These are phyloP conservation scores for Eucriotettix oculatus DNA, from an alignment of 2,888 invertebrate genomes.

Conservation along the genomic window DNA sequence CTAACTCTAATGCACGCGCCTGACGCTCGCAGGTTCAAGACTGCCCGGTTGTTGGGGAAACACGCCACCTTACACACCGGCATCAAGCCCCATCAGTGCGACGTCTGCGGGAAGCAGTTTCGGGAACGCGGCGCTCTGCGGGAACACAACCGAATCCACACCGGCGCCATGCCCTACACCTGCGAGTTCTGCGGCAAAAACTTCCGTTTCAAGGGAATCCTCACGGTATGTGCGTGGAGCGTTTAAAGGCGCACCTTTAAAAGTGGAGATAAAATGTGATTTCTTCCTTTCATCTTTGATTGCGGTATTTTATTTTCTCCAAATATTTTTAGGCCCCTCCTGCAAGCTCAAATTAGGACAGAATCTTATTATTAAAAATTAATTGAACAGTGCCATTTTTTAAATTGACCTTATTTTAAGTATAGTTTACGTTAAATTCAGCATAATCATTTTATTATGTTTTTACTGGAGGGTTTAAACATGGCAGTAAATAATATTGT, in stretches of 20 bases:
- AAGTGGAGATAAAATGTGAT: too few species aligned
- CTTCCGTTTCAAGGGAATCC: conserved; percentile 58
- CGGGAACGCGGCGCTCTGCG: conserved; percentile 53
- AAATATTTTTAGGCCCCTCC: too few species aligned
- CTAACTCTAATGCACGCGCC: too few species aligned
- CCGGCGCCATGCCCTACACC: conserved; percentile 59
- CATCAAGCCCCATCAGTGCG: conserved; percentile 41
- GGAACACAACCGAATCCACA: conserved; percentile 61
- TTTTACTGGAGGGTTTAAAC: too few species aligned
- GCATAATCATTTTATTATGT: too few species aligned
- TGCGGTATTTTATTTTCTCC: not conserved
- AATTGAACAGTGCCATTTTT: too few species aligned
- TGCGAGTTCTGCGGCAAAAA: conserved; percentile 60
- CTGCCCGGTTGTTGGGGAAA: conserved; percentile 34
- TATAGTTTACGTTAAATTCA: too few species aligned
- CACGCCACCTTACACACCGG: conserved; percentile 41
- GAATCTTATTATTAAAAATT: too few species aligned
- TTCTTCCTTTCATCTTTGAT: not conserved
- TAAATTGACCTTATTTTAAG: too few species aligned
- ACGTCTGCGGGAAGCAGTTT: conserved; percentile 41
- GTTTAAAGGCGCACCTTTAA: too few species aligned
- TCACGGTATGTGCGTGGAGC: conserved; percentile 32
- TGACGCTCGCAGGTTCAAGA: conserved; percentile 29
- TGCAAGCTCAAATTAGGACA: too few species aligned
- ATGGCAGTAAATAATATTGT: too few species aligned